These are phyloP conservation scores for Nesoenas mayeri DNA, from an alignment of 2,113 vertebrate species.

Conservation along the genomic window DNA sequence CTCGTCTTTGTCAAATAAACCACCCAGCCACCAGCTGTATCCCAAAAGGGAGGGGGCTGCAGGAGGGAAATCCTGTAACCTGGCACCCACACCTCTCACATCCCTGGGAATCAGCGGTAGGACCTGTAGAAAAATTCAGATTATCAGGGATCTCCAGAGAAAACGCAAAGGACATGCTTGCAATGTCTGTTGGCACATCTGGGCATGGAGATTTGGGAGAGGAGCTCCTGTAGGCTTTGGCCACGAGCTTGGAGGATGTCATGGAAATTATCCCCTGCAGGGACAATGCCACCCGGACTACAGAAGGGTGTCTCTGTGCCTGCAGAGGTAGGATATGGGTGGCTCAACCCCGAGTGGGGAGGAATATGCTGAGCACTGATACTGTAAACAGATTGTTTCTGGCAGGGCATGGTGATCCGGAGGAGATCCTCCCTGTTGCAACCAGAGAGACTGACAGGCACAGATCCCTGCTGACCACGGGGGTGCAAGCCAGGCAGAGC, in stretches of 20 bases:
- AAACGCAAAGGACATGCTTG: not conserved
- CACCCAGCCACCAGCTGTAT: not conserved
- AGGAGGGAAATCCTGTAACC: not conserved
- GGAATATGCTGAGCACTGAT: not conserved
- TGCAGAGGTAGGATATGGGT: not conserved
- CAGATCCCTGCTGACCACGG: fast-evolving
- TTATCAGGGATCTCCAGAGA: not conserved
- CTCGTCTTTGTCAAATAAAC: not conserved
- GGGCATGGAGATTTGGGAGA: not conserved
- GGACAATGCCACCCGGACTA: not conserved
- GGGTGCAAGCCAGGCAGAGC: not conserved
- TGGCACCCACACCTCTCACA: not conserved
- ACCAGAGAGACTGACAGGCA: not conserved
- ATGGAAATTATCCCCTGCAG: not conserved
- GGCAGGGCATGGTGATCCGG: not conserved
- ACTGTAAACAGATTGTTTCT: conserved; percentile 41
- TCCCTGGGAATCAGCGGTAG: not conserved
- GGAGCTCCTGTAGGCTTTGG: not conserved
- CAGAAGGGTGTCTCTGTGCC: not conserved
- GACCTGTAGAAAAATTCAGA: not conserved
- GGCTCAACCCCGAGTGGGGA: not conserved
- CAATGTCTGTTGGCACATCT: fast-evolving
- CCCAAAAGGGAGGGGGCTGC: not conserved
- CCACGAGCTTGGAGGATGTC: not conserved
- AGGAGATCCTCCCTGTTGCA: not conserved